Evolutionary conservation across 2,888 invertebrate genomes (phyloP).

Genomic region (Lepidocyrtoides sp.): DNA sequence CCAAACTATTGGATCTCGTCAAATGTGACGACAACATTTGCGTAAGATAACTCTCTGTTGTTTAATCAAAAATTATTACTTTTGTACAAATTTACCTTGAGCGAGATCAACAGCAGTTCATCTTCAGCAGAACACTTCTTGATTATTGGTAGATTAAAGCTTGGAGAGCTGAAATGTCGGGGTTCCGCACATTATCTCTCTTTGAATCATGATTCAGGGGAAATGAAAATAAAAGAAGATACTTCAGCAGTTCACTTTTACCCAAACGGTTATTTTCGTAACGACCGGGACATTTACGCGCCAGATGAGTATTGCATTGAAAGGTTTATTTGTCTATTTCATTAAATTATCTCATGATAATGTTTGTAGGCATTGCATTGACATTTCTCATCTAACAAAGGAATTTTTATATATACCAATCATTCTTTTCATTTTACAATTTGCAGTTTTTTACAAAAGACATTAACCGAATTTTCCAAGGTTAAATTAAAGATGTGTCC

Average conservation of each 20-base stretch:
- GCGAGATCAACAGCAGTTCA: no score
- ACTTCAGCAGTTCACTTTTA: slow-evolving; percentile 50
- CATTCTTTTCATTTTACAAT: not conserved
- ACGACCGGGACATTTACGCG: slow-evolving; percentile 61
- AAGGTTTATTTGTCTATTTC: slow-evolving; percentile 23
- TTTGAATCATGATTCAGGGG: not conserved
- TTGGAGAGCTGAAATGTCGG: slow-evolving; percentile 44
- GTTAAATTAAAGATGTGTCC: slow-evolving; percentile 42
- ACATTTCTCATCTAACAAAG: no score
- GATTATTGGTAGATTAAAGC: not conserved
- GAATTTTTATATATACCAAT: no score
- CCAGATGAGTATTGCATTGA: slow-evolving; percentile 80
- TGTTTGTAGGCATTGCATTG: no score
- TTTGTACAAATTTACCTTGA: no score
- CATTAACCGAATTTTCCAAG: not conserved
- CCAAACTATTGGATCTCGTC: slow-evolving; percentile 54
- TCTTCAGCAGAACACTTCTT: no score
- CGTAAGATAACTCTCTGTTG: slow-evolving; percentile 50
- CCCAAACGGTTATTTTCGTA: slow-evolving; percentile 75
- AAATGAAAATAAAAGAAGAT: no score
- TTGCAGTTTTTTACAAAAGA: not conserved
- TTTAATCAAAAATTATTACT: not conserved
- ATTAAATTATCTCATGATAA: no score
- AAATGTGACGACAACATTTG: slow-evolving; percentile 35
- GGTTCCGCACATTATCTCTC: not conserved